Percentiles rank a stretch among this genome's conserved stretches.
Evolutionary conservation across 1,140 invertebrate genomes (phyloP).

Genomic region (Drosophila carrolli): DNA sequence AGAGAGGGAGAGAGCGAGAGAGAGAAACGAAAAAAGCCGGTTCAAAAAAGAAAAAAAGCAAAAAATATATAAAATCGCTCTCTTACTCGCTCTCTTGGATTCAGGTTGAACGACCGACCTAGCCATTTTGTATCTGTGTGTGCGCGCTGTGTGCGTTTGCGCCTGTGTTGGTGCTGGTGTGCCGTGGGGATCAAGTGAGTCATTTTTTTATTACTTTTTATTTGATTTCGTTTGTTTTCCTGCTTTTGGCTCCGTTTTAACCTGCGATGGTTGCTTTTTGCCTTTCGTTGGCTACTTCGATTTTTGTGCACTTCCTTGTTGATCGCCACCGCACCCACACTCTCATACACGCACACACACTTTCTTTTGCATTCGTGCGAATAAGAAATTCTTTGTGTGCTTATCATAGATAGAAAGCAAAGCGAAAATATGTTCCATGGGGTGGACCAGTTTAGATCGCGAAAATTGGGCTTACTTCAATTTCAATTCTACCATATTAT

Average conservation of each 20-base stretch:
- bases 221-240: conserved; percentile 65
- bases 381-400: conserved; percentile 28
- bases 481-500: too few relatives aligned
- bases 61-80: conserved; percentile 5
- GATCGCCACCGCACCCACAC: conserved; percentile 40
- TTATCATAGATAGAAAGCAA: conserved; percentile 29
- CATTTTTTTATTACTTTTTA: conserved; percentile 75
- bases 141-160: conserved; percentile 7
- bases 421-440: conserved; percentile 16
- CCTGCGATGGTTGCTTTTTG: conserved; percentile 15
- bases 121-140: conserved; percentile 74
- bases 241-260: conserved; percentile 41
- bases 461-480: too few relatives aligned
- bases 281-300: conserved; percentile 9
- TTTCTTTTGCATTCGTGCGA: conserved; percentile 5
- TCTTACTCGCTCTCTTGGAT: conserved; percentile 34
- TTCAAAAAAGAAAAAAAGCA: conserved; percentile 2
- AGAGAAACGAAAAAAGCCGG: conserved; percentile 54
- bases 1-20: conserved; percentile 25
- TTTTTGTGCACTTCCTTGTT: conserved; percentile 40
- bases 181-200: conserved; percentile 75
- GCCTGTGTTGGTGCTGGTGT: conserved; percentile 42
- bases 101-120: conserved; percentile 84
- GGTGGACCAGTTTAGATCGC: conserved; percentile 2
- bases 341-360: conserved; percentile 21